phyloP scores from a whole-genome alignment of 2,888 invertebrate genomes.

The Drosophila limbata region DNA sequence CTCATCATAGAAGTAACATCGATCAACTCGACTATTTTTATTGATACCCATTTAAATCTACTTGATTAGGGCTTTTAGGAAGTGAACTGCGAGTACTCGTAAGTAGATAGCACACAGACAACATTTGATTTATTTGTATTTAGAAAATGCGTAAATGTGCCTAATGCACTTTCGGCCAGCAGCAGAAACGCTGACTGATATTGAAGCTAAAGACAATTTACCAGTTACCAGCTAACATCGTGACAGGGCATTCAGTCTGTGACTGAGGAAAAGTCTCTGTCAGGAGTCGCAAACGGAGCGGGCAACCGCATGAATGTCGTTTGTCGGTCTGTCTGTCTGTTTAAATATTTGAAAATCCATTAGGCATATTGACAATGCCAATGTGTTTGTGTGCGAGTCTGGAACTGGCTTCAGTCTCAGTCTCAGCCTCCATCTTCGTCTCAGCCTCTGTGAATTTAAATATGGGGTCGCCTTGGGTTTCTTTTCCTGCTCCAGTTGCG shows the following conservation, averaged over 20 bases:
- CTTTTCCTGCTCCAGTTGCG: constrained; percentile 52
- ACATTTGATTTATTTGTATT: constrained; percentile 63
- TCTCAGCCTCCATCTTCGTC: constrained; percentile 5
- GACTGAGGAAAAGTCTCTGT: not conserved
- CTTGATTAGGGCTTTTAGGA: not conserved
- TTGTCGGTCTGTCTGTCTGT: constrained; percentile 50
- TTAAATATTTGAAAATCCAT: constrained; percentile 82
- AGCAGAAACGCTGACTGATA: constrained; percentile 3
- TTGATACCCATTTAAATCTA: constrained; percentile 3
- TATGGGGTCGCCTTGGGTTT: constrained; percentile 48
- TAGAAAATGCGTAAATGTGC: constrained; percentile 60
- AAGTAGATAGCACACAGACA: constrained; percentile 44
- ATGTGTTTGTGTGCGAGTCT: constrained; percentile 40
- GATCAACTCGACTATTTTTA: not conserved
- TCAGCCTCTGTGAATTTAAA: constrained; percentile 50
- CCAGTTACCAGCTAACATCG: too few species aligned
- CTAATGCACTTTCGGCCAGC: constrained; percentile 57
- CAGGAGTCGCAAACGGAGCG: constrained; percentile 12
- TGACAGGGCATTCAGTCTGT: constrained; percentile 13
- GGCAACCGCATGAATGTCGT: constrained; percentile 38
- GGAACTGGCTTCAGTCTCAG: constrained; percentile 4
- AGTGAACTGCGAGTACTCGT: not conserved
- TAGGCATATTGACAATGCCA: constrained; percentile 80
- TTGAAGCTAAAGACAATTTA: constrained; percentile 6
- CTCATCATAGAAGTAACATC: not conserved